Conservation (phyloP, 37 sponge, comb jelly and placozoan species). For the Cladorhizidae sp. region DNA sequence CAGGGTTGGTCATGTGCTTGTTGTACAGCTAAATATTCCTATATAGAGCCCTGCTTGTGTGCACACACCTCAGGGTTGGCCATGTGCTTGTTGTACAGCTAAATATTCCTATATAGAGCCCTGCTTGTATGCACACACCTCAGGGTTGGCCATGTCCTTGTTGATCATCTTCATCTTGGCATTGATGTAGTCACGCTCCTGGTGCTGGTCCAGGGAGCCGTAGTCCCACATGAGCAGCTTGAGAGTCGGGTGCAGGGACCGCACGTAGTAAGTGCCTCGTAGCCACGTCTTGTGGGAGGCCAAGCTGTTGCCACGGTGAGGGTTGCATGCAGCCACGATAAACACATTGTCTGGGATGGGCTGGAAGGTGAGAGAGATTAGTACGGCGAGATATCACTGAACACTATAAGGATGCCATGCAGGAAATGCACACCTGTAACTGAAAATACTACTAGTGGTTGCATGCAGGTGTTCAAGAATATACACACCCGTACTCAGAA, state of each 20-base stretch:
- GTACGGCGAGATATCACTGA: not conserved
- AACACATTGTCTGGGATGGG: conserved; percentile 82
- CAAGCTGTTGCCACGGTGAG: conserved; percentile 89
- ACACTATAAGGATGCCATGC: not conserved
- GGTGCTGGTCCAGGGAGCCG: conserved; percentile 81
- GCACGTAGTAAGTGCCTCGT: conserved; percentile 82
- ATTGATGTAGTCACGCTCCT: conserved; percentile 87
- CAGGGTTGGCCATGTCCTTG: conserved; percentile 27
- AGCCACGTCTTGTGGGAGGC: conserved; percentile 82
- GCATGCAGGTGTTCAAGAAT: too few species aligned
- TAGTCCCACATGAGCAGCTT: conserved; percentile 87
- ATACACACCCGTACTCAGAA: too few species aligned
- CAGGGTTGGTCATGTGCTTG: too few species aligned
- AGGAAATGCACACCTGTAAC: not conserved
- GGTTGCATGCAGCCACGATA: conserved; percentile 92
- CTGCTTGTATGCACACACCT: conserved; percentile 20
- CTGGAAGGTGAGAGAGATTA: conserved; percentile 41
- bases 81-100: too few species aligned
- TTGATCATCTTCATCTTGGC: conserved; percentile 76
- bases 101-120: too few species aligned
- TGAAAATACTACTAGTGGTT: not conserved
- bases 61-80: too few species aligned
- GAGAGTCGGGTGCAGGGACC: conserved; percentile 81
- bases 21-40: too few species aligned
- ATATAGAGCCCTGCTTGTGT: too few species aligned